Evolutionary conservation across 2,888 invertebrate species (phyloP), one percentile per base, ranked within the genome.

Genomic region (Smittia aterrima): DNA sequence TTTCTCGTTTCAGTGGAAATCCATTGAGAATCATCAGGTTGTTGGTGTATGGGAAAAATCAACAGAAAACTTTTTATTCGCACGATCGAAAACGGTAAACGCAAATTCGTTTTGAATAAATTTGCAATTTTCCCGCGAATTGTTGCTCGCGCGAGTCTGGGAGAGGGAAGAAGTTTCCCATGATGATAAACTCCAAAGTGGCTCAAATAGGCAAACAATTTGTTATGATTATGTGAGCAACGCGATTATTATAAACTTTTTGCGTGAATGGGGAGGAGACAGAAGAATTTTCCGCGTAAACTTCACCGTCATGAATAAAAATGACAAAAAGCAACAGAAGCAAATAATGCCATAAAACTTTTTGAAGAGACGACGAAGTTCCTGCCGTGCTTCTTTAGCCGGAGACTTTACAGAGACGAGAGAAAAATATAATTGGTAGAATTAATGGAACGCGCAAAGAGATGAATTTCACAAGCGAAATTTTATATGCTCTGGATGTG

Each of bases 401-500:
- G 64, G 22, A 64, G 27, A 58, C 20, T 58, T 22, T 58, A 22
- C 25, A 27, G 24, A 64, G 16, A 22, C n/a, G 20, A 64, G 9
- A 13, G 27, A 64, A 64, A 64, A 64, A n/a, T 64, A 64, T 64
- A 64, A 64, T 64, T 64, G 64, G 72, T 62, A 18, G 58, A 72
- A 54, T 72, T 72, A 72, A 72, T 72, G 72, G 72, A 72, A 72
- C 32, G 40, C 38, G 62, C 24, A 2, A 20, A 64, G 27, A 47
- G 68, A 40, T 47, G 68, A 25, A 47, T 70, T 25, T 67, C 27
- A 38, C 22, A 67, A 7, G 67, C 16, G 18, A 40, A 41, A 20
- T 58, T 64, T 64, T 64, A 47, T 72, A 62, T 72, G 58, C 24
- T 72, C 62, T 32, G 62, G 32, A 72, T 72, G 58, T 72, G 53